Base-by-base conservation (phyloP, 2,113 vertebrate genomes). In the Nesogale talazaci region DNA sequence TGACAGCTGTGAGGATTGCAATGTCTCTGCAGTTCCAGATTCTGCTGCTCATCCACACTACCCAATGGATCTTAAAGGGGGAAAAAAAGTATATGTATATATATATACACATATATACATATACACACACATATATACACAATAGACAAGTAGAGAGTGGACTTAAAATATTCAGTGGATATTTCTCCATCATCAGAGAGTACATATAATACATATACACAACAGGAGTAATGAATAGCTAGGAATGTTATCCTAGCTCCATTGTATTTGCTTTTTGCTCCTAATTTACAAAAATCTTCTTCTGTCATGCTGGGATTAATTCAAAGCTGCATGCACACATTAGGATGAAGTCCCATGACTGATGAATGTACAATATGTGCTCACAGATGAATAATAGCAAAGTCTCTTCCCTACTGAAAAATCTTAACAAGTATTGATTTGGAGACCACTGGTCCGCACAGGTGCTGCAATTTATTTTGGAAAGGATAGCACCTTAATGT, bases 1-100 rank as follows among this genome's bases (percentile, higher is more conserved):
- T 98, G 98, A 98, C 98, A 98, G 97, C 98, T 98, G 97, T 95
- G 97, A 95, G 97, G 94, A 97, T 95, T 96, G 95, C 56, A 95
- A 86, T 40, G 10, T 90, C 95, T 97, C 82, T 85, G 29, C 77
- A 94, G 34, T 86, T 88, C n/a, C 93, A 97, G 95, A 90, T 97
- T 96, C 40, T 42, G 4, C 31, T 95, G 88, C 95, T 97, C 92
- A 94, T 65, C 67, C 61, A 52, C 86, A 93, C 67, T 81, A 94
- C 22, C 57, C 88, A 61, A 4, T 72, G 74, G 61, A 29, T 88
- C 36, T 95, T 83, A 86, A 94, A 95, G 34, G n/a, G n/a, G 86
- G 38, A 91, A 95, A 95, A 82, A n/a, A n/a, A n/a, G n/a, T n/a
- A n/a, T n/a, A n/a, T n/a, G n/a, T n/a, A n/a, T n/a, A n/a, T n/a